Base-by-base conservation (phyloP, 1,140 invertebrate species). In the Diachasma alloeum region DNA sequence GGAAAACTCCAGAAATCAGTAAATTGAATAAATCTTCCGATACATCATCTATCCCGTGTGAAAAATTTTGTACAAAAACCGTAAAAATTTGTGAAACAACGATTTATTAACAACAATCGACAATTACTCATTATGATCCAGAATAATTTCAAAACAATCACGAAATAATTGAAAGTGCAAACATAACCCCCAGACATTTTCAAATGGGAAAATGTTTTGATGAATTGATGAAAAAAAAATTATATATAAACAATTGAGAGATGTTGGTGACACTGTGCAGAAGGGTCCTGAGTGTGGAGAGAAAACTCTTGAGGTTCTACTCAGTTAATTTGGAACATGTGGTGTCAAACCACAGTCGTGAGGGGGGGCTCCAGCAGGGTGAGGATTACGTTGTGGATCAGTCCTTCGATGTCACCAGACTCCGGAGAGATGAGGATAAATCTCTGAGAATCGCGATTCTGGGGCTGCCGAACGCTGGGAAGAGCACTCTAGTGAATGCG, bases 401-500 rank as follows among this genome's bases (percentile, higher is more conserved):
- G 66, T 67, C 70, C 24, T 77, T 46, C 9, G 68, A 74, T 22
- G 10, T 44, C 22, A 13, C 4, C 11, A 63, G 10, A 22, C 8
- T 81, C 31, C 44, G 71, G 3, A 46, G 17, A 4, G 75, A 81
- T 22, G 44, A 15, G 26, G 11, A 31, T 26, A 87, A 85, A 80
- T 84, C 94, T 13, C 87, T 98, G 10, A 94, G 94, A 89, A 93
- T 98, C 36, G 95, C 97, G 6, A 93, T 99, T 36, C 92, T 99
- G 78, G 97, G 97, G 10, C 88, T 94, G 15, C 97, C 97, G 19
- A 99, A 99, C 91, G 93, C 93, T 76, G 97, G 97, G 53, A 99
- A 99, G 89, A 98, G 97, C 89, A 98, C 97, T 0, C 90, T 99
- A 3, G 94, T 97, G 39, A 99, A 99, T 91, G 91, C 93, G 83